These are phyloP conservation scores for Acanthosepion lycidas DNA, from an alignment of 2,888 invertebrate genomes.

Conservation along the genomic window DNA sequence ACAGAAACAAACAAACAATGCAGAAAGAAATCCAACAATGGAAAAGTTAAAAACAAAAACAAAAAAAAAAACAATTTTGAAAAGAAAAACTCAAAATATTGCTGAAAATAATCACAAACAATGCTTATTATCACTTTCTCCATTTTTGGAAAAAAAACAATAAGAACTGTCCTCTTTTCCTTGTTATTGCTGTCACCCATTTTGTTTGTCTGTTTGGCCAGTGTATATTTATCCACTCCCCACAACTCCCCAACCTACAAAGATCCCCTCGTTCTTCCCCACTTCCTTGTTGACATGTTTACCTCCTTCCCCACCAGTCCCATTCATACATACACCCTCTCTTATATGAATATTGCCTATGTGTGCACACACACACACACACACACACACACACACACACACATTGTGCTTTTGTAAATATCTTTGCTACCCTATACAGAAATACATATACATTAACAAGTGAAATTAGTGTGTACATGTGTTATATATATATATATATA, in stretches of 20 bases:
- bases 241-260: too few relatives aligned
- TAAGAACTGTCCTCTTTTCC: background rate
- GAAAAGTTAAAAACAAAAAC: background rate
- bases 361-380: background rate
- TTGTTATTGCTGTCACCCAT: background rate
- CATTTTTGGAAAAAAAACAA: background rate
- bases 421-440: too few relatives aligned
- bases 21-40: background rate
- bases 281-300: background rate
- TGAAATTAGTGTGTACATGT: background rate
- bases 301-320: background rate
- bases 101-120: background rate
- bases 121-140: background rate
- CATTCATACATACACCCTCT: background rate
- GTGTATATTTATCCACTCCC: background rate
- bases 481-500: background rate
- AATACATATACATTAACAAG: background rate
- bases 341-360: background rate
- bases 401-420: background rate
- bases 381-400: background rate
- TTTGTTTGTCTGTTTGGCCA: constrained; percentile 33
- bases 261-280: background rate
- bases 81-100: background rate
- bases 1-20: background rate
- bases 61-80: background rate